These are phyloP conservation scores for Alviniconcha strummeri DNA, from an alignment of 2,888 invertebrate species.

Conservation along the genomic window DNA sequence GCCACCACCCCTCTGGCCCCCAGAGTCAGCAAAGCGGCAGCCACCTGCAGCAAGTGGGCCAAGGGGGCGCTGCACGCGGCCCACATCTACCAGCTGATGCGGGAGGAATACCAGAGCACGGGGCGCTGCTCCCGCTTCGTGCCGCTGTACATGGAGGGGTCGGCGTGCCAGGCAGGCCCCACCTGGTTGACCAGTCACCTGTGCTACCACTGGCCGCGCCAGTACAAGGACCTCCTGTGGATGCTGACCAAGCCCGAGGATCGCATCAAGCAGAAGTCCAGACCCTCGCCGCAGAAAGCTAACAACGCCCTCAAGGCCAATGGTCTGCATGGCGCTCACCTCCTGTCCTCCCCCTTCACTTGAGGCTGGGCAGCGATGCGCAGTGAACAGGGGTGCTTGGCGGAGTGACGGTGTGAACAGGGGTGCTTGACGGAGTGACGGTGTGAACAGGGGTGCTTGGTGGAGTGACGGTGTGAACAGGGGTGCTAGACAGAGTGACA, in stretches of 20 bases:
- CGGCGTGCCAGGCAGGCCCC: constrained; percentile 47
- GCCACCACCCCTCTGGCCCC: background rate
- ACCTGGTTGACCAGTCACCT: constrained; percentile 49
- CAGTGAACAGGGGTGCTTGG: too few species aligned
- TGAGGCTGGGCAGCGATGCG: background rate
- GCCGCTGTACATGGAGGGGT: constrained; percentile 57
- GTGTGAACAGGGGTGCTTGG: too few species aligned
- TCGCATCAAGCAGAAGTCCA: constrained; percentile 37
- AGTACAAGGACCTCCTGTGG: constrained; percentile 65
- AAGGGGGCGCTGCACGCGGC: constrained; percentile 54
- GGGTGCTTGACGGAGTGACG: too few species aligned
- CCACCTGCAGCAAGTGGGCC: constrained; percentile 37
- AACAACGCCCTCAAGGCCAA: constrained; percentile 3
- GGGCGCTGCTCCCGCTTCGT: constrained; percentile 56
- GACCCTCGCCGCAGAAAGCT: background rate
- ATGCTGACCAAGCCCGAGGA: constrained; percentile 62
- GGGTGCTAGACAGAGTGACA: too few species aligned
- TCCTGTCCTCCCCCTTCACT: constrained; percentile 1
- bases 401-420: too few species aligned
- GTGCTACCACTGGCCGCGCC: constrained; percentile 60
- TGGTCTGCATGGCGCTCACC: background rate
- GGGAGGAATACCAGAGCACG: constrained; percentile 52
- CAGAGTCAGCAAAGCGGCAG: background rate
- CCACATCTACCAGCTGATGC: constrained; percentile 61
- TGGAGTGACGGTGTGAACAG: too few species aligned